Evolutionary conservation across 2,797 vertebrate species (phyloP).

Genomic region (Crax fasciolata): DNA sequence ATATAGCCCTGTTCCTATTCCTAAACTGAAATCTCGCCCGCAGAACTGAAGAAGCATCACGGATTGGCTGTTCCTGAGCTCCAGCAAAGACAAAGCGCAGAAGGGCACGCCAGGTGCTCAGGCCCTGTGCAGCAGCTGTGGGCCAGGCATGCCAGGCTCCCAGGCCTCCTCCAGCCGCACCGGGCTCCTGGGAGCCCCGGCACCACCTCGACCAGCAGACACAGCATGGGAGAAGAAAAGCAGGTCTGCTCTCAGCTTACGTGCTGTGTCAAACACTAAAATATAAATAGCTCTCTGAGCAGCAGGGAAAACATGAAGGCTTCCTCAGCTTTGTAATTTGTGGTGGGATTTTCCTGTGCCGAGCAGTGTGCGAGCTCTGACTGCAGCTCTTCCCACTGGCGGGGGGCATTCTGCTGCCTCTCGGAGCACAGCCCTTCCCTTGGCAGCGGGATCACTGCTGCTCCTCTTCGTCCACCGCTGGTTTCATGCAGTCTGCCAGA

Average conservation of each 20-base stretch:
- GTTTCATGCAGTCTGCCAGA: not conserved
- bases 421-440: conserved; percentile 15
- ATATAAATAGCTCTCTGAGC: conserved; percentile 57
- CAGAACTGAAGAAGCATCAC: not conserved
- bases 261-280: conserved; percentile 20
- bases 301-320: conserved; percentile 72
- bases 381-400: conserved; percentile 68
- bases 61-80: conserved; percentile 17
- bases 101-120: conserved; percentile 46
- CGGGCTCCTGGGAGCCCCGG: conserved; percentile 31
- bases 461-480: not conserved
- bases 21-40: not conserved
- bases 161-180: not conserved
- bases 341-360: conserved; percentile 58
- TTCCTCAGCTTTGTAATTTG: conserved; percentile 64
- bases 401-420: conserved; percentile 48
- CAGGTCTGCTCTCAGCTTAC: conserved; percentile 64
- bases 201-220: conserved; percentile 32
- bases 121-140: not conserved
- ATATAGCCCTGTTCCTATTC: not conserved
- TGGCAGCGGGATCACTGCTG: not conserved
- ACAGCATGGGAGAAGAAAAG: conserved; percentile 43
- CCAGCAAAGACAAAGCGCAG: not conserved
- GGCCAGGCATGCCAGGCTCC: not conserved
- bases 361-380: conserved; percentile 37